Conservation (phyloP, 2,888 invertebrate genomes). For the Chrysina gloriosa region DNA sequence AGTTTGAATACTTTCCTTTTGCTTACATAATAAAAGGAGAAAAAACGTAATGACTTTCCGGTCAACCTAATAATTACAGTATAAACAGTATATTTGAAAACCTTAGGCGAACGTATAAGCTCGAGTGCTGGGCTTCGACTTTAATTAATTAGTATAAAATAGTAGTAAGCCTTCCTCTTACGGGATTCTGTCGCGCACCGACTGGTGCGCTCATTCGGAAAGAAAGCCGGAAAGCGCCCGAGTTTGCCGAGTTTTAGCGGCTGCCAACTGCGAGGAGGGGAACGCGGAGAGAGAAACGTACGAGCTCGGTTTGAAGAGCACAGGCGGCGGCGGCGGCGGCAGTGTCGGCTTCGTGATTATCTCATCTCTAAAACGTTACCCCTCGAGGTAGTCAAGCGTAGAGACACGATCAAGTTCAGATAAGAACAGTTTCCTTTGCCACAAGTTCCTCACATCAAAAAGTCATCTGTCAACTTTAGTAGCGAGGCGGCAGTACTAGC, state of each 20-base stretch:
- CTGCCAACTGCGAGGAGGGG: slow-evolving; percentile 1
- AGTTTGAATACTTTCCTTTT: too few relatives aligned
- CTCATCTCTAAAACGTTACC: slow-evolving; percentile 43
- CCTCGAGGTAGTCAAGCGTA: slow-evolving; percentile 43
- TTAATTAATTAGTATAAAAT: slow-evolving; percentile 31
- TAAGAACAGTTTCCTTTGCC: slow-evolving; percentile 43
- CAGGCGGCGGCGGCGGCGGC: slow-evolving; percentile 33
- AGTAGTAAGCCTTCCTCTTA: slow-evolving; percentile 5
- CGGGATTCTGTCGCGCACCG: background rate
- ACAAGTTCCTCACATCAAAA: slow-evolving; percentile 45
- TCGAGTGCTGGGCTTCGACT: background rate
- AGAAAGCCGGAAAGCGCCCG: slow-evolving; percentile 22
- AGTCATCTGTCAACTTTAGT: slow-evolving; percentile 46
- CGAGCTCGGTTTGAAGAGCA: slow-evolving; percentile 34
- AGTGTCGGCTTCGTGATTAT: slow-evolving; percentile 41
- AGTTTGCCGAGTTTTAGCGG: slow-evolving; percentile 27
- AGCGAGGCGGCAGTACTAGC: slow-evolving; percentile 27
- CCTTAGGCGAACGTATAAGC: background rate
- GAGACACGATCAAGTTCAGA: slow-evolving; percentile 44
- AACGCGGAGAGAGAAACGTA: slow-evolving; percentile 4
- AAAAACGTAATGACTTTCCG: too few relatives aligned
- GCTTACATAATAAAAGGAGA: too few relatives aligned
- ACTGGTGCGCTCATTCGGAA: slow-evolving; percentile 13
- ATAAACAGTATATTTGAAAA: too few relatives aligned
- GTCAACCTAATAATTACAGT: too few relatives aligned